Percentiles rank a stretch among this genome's conserved stretches.
Conservation (phyloP, 2,888 invertebrate species). For the Macroteleia sp. region DNA sequence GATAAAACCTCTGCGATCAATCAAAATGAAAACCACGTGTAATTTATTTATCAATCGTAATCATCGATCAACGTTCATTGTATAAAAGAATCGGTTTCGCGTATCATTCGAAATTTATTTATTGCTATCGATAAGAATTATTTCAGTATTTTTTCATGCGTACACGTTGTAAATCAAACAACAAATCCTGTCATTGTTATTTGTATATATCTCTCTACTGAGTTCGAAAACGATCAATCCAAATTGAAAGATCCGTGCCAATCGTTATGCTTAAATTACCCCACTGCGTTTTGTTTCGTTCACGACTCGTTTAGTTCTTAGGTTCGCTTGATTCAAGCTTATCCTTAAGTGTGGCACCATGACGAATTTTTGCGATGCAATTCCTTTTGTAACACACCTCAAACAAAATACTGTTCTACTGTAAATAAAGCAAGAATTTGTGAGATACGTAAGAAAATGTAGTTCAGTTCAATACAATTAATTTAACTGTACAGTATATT, state of each 20-base stretch:
- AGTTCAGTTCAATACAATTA: too few relatives aligned
- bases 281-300: constrained; percentile 13
- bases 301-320: constrained; percentile 11
- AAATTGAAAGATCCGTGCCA: constrained; percentile 52
- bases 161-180: constrained; percentile 25
- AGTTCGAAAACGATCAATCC: constrained; percentile 29
- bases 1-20: constrained; percentile 2
- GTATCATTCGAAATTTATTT: constrained; percentile 5
- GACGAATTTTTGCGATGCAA: constrained; percentile 44
- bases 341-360: constrained; percentile 49
- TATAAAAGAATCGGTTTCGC: background rate
- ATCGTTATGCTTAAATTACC: constrained; percentile 35
- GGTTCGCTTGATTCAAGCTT: constrained; percentile 38
- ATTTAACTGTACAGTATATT: too few relatives aligned
- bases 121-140: background rate
- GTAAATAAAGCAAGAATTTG: constrained; percentile 63
- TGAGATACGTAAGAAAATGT: constrained; percentile 48
- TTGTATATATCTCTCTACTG: constrained; percentile 28
- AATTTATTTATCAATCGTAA: background rate
- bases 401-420: constrained; percentile 57
- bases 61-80: background rate
- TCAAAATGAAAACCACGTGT: background rate
- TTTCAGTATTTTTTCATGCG: constrained; percentile 12
- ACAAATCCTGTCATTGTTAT: constrained; percentile 20
- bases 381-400: constrained; percentile 56